These are phyloP conservation scores for Procambarus clarkii DNA, from an alignment of 1,140 invertebrate species.

Conservation along the genomic window DNA sequence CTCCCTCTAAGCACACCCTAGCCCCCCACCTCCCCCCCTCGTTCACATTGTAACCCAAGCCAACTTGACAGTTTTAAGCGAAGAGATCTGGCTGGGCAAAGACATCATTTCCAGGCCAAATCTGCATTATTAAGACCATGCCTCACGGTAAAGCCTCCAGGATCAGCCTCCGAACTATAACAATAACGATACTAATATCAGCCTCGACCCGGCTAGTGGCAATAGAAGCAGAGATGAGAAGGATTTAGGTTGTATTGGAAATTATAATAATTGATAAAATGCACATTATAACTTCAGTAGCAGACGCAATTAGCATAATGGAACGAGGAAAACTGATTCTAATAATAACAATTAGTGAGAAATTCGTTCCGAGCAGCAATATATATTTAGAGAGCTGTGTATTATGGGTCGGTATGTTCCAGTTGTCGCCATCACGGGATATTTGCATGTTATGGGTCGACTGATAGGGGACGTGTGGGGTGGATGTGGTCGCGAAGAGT, in stretches of 20 bases:
- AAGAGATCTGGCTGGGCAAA: background rate
- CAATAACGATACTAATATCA: background rate
- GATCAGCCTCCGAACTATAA: background rate
- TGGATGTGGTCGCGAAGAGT: no score
- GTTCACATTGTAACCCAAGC: background rate
- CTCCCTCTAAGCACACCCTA: no score
- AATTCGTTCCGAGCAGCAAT: background rate
- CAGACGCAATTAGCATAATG: background rate
- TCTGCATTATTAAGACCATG: background rate
- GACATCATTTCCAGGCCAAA: background rate
- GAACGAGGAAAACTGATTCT: background rate
- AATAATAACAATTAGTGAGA: background rate
- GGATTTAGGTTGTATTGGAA: background rate
- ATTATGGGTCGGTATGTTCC: no score
- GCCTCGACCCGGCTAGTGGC: background rate
- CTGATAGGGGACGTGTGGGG: no score
- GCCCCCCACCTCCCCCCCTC: no score
- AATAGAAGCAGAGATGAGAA: background rate
- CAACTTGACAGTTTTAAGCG: background rate
- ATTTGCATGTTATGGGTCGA: no score
- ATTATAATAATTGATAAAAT: background rate
- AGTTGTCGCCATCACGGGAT: no score
- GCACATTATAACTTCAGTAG: background rate
- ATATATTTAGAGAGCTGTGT: no score
- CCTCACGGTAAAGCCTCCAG: background rate